Evolutionary conservation across 1,140 invertebrate genomes (phyloP).

Genomic region (Agrilus planipennis): DNA sequence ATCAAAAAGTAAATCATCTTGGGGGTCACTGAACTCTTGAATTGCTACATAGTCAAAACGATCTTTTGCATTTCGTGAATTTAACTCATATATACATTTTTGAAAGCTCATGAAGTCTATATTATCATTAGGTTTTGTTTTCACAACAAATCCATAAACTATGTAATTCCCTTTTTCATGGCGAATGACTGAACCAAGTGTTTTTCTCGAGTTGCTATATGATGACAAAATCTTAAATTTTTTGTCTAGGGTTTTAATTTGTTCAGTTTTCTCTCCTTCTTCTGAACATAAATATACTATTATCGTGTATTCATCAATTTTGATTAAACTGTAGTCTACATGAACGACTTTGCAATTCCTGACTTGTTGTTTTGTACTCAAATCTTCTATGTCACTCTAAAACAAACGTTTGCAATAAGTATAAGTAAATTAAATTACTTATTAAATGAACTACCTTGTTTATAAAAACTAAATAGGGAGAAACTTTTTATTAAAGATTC

Average conservation of each 20-base stretch:
- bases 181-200: constrained; percentile 4
- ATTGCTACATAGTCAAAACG: constrained; percentile 6
- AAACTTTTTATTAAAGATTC: too few relatives aligned
- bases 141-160: constrained; percentile 9
- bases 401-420: too few relatives aligned
- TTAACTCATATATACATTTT: constrained; percentile 6
- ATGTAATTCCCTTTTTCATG: neutral
- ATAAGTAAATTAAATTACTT: too few relatives aligned
- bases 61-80: constrained; percentile 3
- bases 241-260: constrained; percentile 17
- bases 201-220: constrained; percentile 1
- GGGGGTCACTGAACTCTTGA: constrained; percentile 9
- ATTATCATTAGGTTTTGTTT: constrained; percentile 4
- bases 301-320: constrained; percentile 18
- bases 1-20: constrained; percentile 2
- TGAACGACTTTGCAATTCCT: constrained; percentile 16
- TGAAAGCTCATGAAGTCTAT: constrained; percentile 3
- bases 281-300: constrained; percentile 22
- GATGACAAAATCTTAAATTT: constrained; percentile 12
- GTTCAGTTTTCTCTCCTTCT: constrained; percentile 15
- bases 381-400: too few relatives aligned
- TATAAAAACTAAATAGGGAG: too few relatives aligned
- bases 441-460: too few relatives aligned
- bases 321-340: constrained; percentile 9
- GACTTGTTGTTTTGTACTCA: too few relatives aligned